A percentile compares a stretch with the other conserved stretches of the same genome.
Conservation (phyloP, 2,888 invertebrate genomes). For the Amphipoea oculea region DNA sequence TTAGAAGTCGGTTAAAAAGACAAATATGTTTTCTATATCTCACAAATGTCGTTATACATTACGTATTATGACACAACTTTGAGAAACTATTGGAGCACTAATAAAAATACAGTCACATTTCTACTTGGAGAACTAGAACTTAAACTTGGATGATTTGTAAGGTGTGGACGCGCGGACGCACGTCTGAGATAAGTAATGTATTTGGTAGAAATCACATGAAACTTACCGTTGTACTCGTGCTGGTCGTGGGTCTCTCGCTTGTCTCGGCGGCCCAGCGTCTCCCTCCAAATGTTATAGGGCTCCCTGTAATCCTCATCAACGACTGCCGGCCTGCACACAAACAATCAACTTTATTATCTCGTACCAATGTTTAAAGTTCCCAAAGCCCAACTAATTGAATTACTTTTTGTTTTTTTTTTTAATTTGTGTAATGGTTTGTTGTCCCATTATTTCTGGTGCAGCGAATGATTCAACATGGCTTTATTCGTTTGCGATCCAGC, state of each 20-base stretch:
- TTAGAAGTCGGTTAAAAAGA: too few relatives aligned
- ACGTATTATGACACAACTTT: slow-evolving; percentile 57
- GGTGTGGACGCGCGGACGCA: slow-evolving; percentile 8
- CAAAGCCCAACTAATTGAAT: slow-evolving; percentile 41
- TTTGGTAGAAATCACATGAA: slow-evolving; percentile 18
- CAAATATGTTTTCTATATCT: slow-evolving; percentile 50
- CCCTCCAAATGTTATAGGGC: slow-evolving; percentile 88
- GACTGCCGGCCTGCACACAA: slow-evolving; percentile 83
- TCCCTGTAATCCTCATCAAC: slow-evolving; percentile 88
- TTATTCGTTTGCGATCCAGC: slow-evolving; percentile 27
- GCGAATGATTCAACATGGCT: slow-evolving; percentile 18
- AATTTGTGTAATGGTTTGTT: slow-evolving; percentile 28
- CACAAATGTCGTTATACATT: slow-evolving; percentile 51
- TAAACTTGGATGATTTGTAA: slow-evolving; percentile 56
- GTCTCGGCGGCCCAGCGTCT: slow-evolving; percentile 85
- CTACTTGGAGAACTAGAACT: slow-evolving; percentile 45
- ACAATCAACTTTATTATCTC: slow-evolving; percentile 45
- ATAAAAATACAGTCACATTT: slow-evolving; percentile 62
- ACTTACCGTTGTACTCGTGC: slow-evolving; percentile 87
- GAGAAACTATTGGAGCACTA: slow-evolving; percentile 46
- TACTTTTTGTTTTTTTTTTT: slow-evolving; percentile 36
- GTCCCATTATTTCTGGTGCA: slow-evolving; percentile 8
- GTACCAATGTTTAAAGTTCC: slow-evolving; percentile 32
- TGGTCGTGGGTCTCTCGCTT: slow-evolving; percentile 84
- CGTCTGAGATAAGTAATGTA: slow-evolving; percentile 11